Conservation (phyloP, 1,140 invertebrate genomes). For the Drosophila mayri region DNA sequence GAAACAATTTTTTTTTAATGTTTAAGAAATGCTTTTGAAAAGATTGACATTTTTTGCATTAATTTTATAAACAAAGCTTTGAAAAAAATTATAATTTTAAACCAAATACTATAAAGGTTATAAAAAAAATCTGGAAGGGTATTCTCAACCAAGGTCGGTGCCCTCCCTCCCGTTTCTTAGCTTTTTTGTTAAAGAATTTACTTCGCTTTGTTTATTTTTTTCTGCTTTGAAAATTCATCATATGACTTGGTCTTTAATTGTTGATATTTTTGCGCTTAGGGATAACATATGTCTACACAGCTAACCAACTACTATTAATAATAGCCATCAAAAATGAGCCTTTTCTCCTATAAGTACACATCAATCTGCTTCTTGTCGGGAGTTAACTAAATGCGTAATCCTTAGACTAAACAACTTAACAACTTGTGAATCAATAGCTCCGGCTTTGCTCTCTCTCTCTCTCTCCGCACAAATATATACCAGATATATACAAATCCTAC, state of each 20-base stretch:
- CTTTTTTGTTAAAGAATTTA: background rate
- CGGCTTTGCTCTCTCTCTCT: background rate
- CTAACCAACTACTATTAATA: background rate
- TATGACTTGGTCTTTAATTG: constrained; percentile 69
- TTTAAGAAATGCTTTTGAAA: no score
- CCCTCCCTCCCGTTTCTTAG: background rate
- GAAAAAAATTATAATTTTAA: background rate
- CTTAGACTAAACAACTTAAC: constrained; percentile 33
- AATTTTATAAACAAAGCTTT: background rate
- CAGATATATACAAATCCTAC: constrained; percentile 20
- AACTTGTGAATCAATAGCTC: constrained; percentile 23
- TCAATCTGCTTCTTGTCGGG: constrained; percentile 14
- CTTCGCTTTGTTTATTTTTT: background rate
- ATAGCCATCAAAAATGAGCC: constrained; percentile 1
- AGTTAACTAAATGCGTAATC: background rate
- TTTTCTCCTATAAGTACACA: constrained; percentile 18
- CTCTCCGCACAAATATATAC: constrained; percentile 14
- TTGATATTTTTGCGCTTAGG: constrained; percentile 14
- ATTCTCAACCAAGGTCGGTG: background rate
- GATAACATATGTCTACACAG: constrained; percentile 16
- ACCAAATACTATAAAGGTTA: no score
- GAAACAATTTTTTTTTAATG: no score
- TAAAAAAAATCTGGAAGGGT: no score
- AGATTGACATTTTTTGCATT: background rate
- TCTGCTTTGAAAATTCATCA: constrained; percentile 31